phyloP scores from a whole-genome alignment of 2,888 invertebrate genomes.

The Hypena proboscidalis region DNA sequence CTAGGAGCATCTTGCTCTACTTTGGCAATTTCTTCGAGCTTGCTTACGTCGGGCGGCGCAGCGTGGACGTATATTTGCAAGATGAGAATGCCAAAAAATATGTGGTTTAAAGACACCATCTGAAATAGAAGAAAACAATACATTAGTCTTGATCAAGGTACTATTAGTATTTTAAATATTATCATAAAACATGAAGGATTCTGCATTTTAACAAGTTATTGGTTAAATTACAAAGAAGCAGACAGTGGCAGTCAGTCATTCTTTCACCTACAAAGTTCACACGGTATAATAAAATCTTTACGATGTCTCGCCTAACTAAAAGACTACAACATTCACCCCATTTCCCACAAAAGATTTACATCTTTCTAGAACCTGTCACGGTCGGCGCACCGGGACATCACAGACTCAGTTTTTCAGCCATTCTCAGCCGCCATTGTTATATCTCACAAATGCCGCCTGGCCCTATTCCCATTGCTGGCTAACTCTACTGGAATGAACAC shows the following conservation, averaged over 20 bases:
- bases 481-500: slow-evolving; percentile 32
- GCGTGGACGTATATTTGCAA: slow-evolving; percentile 54
- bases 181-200: neutral
- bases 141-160: slow-evolving; percentile 3
- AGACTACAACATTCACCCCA: slow-evolving; percentile 4
- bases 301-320: neutral
- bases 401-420: slow-evolving; percentile 43
- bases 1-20: slow-evolving; percentile 39
- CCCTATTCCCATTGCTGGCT: slow-evolving; percentile 35
- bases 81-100: slow-evolving; percentile 53
- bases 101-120: slow-evolving; percentile 57
- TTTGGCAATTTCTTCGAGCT: slow-evolving; percentile 46
- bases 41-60: slow-evolving; percentile 56
- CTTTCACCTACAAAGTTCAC: neutral
- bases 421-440: slow-evolving; percentile 41
- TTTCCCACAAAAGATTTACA: slow-evolving; percentile 19
- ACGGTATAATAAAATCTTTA: no score
- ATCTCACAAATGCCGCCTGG: slow-evolving; percentile 43
- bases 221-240: no score
- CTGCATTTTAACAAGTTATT: neutral
- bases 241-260: no score
- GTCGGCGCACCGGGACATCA: slow-evolving; percentile 1
- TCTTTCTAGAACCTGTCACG: slow-evolving; percentile 12
- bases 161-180: no score
- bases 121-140: slow-evolving; percentile 54